Base-by-base conservation (phyloP, 2,888 invertebrate species). In the Glyphotaelius pellucidus region DNA sequence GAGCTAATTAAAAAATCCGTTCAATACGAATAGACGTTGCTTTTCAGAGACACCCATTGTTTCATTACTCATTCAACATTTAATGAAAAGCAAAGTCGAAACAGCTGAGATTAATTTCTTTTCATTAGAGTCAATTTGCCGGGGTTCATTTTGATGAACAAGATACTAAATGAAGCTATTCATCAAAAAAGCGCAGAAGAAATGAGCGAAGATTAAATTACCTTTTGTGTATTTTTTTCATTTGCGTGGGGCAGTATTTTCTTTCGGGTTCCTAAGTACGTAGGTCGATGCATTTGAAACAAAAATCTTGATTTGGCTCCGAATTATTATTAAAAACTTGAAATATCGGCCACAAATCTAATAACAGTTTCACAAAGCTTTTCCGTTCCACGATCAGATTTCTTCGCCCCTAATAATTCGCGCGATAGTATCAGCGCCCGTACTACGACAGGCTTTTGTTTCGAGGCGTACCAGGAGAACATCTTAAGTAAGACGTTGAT, bases 401-500 rank as follows among this genome's bases (percentile, higher is more conserved):
- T n/a, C 67, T 25, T 67, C 67, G 25, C 67, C 67, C 67, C 67
- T 67, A n/a, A 67, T 67, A 67, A 67, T 25, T 67, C 25, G 52
- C 67, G 67, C 25, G 81, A 81, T 81, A 81, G 19, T 81, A 32
- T 81, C 81, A 25, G 81, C 30, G 3, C 81, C 30, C 81, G 81
- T 81, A 81, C 81, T 81, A 81, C 86, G 38, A 30, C 47, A 35
- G 86, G 25, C 81, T 87, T 91, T 80, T 91, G 47, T 91, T 81
- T 91, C 81, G 32, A 87, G 89, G 42, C 80, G 35, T 85, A 90
- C 90, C 47, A 84, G 79, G 90, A 90, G 90, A 90, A 85, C 84
- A 90, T 90, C 89, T 92, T 89, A 91, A 92, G 92, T 90, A 90
- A 92, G 93, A 91, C 93, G 92, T 92, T 93, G 93, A 93, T 93